A percentile compares a stretch with the other conserved stretches of the same genome.
These are phyloP conservation scores for Anguilla anguilla DNA, from an alignment of 2,797 vertebrate genomes.

Conservation along the genomic window DNA sequence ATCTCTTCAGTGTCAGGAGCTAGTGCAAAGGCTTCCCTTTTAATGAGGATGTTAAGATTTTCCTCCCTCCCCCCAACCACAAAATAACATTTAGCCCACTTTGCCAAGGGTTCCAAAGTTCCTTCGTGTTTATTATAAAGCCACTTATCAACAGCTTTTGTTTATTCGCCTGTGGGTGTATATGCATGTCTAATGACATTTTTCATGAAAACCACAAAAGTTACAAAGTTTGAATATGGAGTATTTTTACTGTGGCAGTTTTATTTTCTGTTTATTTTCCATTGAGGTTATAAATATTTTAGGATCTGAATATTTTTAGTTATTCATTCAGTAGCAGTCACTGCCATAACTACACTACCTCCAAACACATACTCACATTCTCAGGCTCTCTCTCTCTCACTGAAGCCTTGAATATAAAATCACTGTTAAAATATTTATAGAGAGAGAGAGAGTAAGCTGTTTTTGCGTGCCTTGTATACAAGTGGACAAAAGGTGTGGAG, in stretches of 20 bases:
- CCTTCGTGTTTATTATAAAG: slow-evolving; percentile 38
- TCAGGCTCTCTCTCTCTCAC: slow-evolving; percentile 44
- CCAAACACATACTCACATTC: slow-evolving; percentile 7
- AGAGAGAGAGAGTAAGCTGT: slow-evolving; percentile 32
- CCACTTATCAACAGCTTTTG: slow-evolving; percentile 41
- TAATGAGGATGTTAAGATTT: slow-evolving; percentile 8
- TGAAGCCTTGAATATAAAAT: slow-evolving; percentile 38
- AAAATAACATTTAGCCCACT: background rate
- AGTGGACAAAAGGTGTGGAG: slow-evolving; percentile 43
- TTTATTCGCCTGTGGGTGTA: slow-evolving; percentile 47
- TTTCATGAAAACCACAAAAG: slow-evolving; percentile 37
- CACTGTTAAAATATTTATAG: slow-evolving; percentile 52
- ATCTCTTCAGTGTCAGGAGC: slow-evolving; percentile 4
- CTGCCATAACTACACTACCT: slow-evolving; percentile 20
- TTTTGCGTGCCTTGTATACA: slow-evolving; percentile 34
- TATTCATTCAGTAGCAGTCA: slow-evolving; percentile 33
- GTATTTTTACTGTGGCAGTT: slow-evolving; percentile 54
- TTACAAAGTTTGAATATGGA: slow-evolving; percentile 47
- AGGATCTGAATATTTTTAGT: slow-evolving; percentile 43
- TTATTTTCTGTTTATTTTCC: slow-evolving; percentile 58
- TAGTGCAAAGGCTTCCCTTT: slow-evolving; percentile 17
- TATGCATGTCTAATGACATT: slow-evolving; percentile 56
- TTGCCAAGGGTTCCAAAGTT: background rate
- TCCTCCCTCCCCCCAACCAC: background rate
- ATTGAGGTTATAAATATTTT: slow-evolving; percentile 59